Evolutionary conservation across 2,113 vertebrate genomes (phyloP), one percentile per base, ranked within the genome.

Genomic region (Setophaga petechia): DNA sequence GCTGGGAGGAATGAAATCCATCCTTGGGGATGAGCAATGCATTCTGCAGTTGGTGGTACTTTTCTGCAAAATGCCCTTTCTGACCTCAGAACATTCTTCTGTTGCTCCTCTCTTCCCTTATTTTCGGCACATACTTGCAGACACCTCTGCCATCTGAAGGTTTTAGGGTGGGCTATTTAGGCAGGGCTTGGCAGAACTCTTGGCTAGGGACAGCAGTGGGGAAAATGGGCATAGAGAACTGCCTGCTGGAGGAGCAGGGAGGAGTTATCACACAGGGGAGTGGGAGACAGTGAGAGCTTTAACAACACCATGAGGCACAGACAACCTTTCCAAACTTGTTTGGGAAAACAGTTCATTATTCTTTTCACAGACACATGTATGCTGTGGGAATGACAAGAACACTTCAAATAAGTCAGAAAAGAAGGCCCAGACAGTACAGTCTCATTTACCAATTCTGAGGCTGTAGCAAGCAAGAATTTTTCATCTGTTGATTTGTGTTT

Each of bases 241-340:
- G 65, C 58, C 51, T 57, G 55, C 43, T 66, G n/a, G 35, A 46
- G 51, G 12, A 79, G 57, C 55, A 76, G 51, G 27, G 35, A 75
- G 25, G 22, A 55, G 8, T n/a, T 61, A 15, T 19, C 28, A 18
- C 0, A 0, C 3, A 35, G 47, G 28, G 44, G 9, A 84, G 39
- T 44, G 43, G 37, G 37, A 44, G 13, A 35, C 23, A 52, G 21
- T 2, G 23, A 39, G 24, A 54, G 15, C 14, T 93, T 75, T 22
- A 62, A 7, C 11, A 82, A 1, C 15, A 58, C 57, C 3, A 0
- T 11, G 43, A 43, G 8, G 5, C 52, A 54, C 13, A 62, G 69
- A 6, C 16, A 49, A 24, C 16, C 20, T 73, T 63, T 59, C 22
- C 15, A 44, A 49, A 49, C 33, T 20, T 3, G 7, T 72, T 76